Evolutionary conservation across 2,888 invertebrate species (phyloP).

Genomic region (Augiades crinisus): DNA sequence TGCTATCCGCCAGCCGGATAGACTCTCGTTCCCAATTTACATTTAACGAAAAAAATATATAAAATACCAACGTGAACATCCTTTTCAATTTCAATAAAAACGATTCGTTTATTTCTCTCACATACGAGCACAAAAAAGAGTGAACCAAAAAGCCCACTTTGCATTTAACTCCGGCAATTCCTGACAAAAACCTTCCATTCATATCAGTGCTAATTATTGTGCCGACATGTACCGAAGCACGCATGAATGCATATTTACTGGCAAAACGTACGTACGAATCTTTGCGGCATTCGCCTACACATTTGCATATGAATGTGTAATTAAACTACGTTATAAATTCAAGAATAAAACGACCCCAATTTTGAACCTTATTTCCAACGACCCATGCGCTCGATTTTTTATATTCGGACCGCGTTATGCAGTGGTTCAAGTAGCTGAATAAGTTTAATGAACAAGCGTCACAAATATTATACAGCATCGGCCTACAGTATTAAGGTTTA

Average conservation of each 20-base stretch:
- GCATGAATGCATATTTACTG: conserved; percentile 70
- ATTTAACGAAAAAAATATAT: conserved; percentile 14
- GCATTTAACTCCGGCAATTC: conserved; percentile 43
- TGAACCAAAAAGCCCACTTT: conserved; percentile 35
- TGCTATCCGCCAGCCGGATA: conserved; percentile 4
- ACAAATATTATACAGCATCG: background rate
- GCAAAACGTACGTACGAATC: conserved; percentile 66
- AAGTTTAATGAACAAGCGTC: conserved; percentile 14
- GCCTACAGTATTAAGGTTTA: background rate
- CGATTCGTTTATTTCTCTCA: conserved; percentile 26
- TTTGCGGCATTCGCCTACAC: conserved; percentile 66
- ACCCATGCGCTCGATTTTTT: conserved; percentile 27
- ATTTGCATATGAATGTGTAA: conserved; percentile 81
- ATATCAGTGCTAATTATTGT: conserved; percentile 71
- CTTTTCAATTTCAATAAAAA: conserved; percentile 27
- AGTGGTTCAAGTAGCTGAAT: conserved; percentile 12
- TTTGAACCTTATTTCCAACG: conserved; percentile 41
- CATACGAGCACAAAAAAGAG: conserved; percentile 23
- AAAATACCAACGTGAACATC: conserved; percentile 19
- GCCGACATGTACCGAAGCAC: conserved; percentile 63
- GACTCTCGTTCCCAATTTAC: conserved; percentile 17
- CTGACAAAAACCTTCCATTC: conserved; percentile 61
- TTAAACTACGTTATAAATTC: conserved; percentile 63
- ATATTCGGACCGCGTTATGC: conserved; percentile 2
- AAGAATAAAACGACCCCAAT: conserved; percentile 32